A percentile compares a stretch with the other conserved stretches of the same genome.
Conservation (phyloP, 2,113 vertebrate genomes). For the Myotis davidii region DNA sequence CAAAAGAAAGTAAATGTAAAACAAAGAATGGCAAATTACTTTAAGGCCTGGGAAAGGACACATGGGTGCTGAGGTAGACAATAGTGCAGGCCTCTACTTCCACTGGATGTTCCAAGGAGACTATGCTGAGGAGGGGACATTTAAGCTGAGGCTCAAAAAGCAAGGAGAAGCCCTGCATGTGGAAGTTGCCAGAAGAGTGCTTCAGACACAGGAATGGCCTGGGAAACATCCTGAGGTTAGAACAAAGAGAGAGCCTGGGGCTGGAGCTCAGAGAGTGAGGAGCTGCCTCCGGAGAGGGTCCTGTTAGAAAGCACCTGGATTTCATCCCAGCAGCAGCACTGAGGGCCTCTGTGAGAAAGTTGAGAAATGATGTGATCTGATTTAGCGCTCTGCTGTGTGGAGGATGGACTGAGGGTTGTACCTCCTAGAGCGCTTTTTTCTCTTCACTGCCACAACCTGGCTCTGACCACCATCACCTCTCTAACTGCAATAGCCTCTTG, state of each 20-base stretch:
- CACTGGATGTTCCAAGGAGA: background rate
- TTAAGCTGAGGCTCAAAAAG: background rate
- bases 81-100: too few species aligned
- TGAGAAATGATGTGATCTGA: background rate
- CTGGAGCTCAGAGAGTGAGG: background rate
- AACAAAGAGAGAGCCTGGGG: background rate
- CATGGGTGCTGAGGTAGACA: background rate
- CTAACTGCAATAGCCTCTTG: background rate
- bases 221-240: background rate
- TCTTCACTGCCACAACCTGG: background rate
- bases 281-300: background rate
- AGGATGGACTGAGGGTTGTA: accelerated
- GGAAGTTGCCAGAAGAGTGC: background rate
- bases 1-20: background rate
- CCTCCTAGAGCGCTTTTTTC: background rate
- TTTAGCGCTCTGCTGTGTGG: background rate
- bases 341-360: background rate
- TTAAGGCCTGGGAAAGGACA: background rate
- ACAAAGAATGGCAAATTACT: background rate
- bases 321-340: background rate
- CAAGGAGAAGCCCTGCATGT: background rate
- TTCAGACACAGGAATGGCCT: background rate
- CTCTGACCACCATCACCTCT: background rate
- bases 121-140: background rate
- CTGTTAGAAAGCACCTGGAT: background rate